These are phyloP conservation scores for Protomyctophum bolini DNA, from an alignment of 2,113 vertebrate species.

Conservation along the genomic window DNA sequence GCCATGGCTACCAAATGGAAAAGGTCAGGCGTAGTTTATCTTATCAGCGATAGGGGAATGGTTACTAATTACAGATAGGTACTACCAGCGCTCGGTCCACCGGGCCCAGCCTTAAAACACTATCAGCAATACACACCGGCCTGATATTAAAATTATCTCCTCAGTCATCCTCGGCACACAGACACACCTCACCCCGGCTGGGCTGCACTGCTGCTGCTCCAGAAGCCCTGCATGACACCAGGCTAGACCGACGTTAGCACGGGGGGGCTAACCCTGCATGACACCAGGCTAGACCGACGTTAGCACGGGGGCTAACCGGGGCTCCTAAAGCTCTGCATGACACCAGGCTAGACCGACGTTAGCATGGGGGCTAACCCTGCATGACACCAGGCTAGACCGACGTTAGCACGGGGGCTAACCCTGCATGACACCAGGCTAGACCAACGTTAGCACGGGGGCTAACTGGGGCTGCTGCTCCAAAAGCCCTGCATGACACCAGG, in stretches of 20 bases:
- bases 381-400: too few species aligned
- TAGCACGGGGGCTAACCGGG: too few species aligned
- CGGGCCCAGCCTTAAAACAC: slow-evolving; percentile 77
- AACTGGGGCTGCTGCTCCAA: background rate
- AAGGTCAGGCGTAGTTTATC: slow-evolving; percentile 86
- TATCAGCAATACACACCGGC: slow-evolving; percentile 83
- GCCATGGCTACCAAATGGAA: slow-evolving; percentile 79
- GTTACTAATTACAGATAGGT: slow-evolving; percentile 88
- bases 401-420: too few species aligned
- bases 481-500: too few species aligned
- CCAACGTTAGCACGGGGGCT: too few species aligned
- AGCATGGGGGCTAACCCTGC: too few species aligned
- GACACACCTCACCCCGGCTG: slow-evolving; percentile 26
- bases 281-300: too few species aligned
- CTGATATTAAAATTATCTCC: slow-evolving; percentile 82
- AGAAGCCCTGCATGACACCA: background rate
- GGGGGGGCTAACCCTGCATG: too few species aligned
- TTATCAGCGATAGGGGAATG: slow-evolving; percentile 85
- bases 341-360: too few species aligned
- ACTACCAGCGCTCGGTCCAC: slow-evolving; percentile 73
- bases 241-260: too few species aligned
- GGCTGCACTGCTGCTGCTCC: slow-evolving; percentile 34
- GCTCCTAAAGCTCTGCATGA: too few species aligned
- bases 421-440: too few species aligned
- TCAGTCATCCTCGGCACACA: slow-evolving; percentile 64